Percentiles rank a stretch among this genome's conserved stretches.
Evolutionary conservation across 2,888 invertebrate species (phyloP).

Genomic region (Drosophila helvetica): DNA sequence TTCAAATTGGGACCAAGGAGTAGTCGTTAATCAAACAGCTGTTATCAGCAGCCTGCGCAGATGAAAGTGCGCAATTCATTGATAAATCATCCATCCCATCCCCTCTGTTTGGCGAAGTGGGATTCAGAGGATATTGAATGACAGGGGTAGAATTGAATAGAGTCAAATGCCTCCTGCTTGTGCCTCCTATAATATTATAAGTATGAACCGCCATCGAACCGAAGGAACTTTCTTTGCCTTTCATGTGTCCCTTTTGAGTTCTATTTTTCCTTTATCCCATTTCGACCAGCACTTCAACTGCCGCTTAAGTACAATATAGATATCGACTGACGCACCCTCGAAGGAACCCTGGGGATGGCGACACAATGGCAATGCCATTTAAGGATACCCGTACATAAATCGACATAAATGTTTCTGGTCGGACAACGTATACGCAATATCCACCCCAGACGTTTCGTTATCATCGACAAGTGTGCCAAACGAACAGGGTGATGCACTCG

Average conservation of each 20-base stretch:
- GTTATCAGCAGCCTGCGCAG: constrained; percentile 22
- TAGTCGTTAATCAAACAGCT: constrained; percentile 38
- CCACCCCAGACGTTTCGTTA: constrained; percentile 71
- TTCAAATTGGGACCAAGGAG: constrained; percentile 18
- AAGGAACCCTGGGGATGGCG: neutral
- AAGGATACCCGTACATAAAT: constrained; percentile 45
- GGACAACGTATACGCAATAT: constrained; percentile 65
- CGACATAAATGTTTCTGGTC: constrained; percentile 24
- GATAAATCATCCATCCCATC: constrained; percentile 17
- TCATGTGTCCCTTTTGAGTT: neutral
- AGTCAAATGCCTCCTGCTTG: neutral
- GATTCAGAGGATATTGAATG: neutral
- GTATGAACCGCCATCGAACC: too few species aligned
- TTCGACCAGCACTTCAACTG: constrained; percentile 3
- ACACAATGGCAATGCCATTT: constrained; percentile 36
- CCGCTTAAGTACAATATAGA: constrained; percentile 5
- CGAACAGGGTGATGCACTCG: constrained; percentile 59
- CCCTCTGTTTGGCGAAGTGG: neutral
- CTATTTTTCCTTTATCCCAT: neutral
- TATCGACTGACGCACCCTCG: constrained; percentile 19
- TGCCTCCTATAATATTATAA: neutral
- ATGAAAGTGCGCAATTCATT: constrained; percentile 42
- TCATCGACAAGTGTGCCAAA: constrained; percentile 69
- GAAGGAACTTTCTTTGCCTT: neutral
- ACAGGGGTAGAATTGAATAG: too few species aligned